Conservation (phyloP, 2,797 vertebrate genomes). For the Tachyglossus aculeatus region DNA sequence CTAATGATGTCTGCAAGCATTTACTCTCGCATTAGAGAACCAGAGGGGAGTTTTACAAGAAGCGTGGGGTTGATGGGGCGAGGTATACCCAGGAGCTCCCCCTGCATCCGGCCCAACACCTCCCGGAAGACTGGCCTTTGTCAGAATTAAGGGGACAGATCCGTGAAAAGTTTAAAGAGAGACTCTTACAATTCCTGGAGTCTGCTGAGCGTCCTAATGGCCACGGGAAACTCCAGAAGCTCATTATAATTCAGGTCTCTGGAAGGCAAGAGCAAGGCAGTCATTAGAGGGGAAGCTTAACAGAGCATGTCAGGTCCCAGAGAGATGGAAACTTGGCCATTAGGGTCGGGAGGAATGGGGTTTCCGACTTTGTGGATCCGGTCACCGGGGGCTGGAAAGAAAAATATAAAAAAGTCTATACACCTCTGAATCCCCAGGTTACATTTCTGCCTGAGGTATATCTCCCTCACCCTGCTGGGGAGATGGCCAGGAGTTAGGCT, state of each 20-base stretch:
- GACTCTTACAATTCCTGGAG: conserved; percentile 94
- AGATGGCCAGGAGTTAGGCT: no score
- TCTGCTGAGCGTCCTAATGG: conserved; percentile 89
- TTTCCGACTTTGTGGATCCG: conserved; percentile 43
- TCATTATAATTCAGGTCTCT: conserved; percentile 96
- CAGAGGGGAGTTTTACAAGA: not conserved
- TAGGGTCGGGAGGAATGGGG: conserved; percentile 7
- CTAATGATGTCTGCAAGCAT: conserved; percentile 7
- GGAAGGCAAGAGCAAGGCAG: conserved; percentile 53
- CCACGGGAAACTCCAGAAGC: conserved; percentile 90
- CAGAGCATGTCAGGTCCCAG: conserved; percentile 17
- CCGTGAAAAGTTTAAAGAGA: conserved; percentile 26
- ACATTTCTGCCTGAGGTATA: not conserved
- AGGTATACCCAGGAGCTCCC: not conserved
- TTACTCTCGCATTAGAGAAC: not conserved
- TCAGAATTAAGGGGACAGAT: not conserved
- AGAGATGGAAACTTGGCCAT: conserved; percentile 46
- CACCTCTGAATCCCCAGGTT: not conserved
- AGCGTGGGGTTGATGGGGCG: not conserved
- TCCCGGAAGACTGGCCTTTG: not conserved
- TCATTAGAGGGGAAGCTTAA: conserved; percentile 35
- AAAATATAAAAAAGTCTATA: conserved; percentile 25
- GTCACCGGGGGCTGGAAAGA: conserved; percentile 47
- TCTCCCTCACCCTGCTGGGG: no score
- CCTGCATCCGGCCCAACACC: not conserved